phyloP scores from a whole-genome alignment of 2,113 vertebrate genomes.

The Hypocryptadius cinnamomeus region DNA sequence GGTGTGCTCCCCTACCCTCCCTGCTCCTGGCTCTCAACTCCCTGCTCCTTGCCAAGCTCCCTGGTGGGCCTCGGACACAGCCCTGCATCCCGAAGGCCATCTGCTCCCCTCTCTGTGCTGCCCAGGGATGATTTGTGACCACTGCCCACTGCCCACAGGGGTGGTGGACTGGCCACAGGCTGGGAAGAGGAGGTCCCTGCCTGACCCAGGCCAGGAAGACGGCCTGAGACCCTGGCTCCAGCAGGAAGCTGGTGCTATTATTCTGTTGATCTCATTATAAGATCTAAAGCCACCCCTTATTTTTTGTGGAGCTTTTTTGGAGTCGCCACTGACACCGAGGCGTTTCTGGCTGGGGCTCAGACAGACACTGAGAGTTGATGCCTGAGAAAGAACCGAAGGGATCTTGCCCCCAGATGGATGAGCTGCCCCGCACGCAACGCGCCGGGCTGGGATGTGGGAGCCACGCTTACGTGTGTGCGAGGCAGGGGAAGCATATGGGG shows the following conservation, averaged over 20 bases:
- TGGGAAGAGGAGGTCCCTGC: conserved; percentile 1
- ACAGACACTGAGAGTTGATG: conserved; percentile 8
- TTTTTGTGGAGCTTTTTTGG: neutral
- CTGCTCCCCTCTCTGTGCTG: neutral
- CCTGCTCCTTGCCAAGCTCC: neutral
- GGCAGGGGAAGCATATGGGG: conserved; percentile 63
- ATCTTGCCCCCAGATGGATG: conserved; percentile 60
- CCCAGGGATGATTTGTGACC: neutral
- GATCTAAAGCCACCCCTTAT: conserved; percentile 33
- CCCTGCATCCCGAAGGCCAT: accelerated
- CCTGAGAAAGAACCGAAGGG: conserved; percentile 21
- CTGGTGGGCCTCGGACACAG: accelerated
- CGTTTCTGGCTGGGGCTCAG: conserved; percentile 41
- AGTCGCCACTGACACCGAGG: conserved; percentile 18
- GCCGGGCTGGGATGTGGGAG: conserved; percentile 47
- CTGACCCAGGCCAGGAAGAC: conserved; percentile 50
- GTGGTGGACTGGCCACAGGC: neutral
- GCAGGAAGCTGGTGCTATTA: conserved; percentile 61
- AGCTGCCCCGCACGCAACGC: conserved; percentile 54
- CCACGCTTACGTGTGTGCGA: conserved; percentile 33
- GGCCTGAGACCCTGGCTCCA: conserved; percentile 9
- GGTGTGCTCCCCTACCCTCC: accelerated
- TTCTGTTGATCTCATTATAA: conserved; percentile 56
- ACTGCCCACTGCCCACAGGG: neutral
- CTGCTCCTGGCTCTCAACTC: neutral